Conservation (phyloP, 2,888 invertebrate species). For the Masnerella sp. region DNA sequence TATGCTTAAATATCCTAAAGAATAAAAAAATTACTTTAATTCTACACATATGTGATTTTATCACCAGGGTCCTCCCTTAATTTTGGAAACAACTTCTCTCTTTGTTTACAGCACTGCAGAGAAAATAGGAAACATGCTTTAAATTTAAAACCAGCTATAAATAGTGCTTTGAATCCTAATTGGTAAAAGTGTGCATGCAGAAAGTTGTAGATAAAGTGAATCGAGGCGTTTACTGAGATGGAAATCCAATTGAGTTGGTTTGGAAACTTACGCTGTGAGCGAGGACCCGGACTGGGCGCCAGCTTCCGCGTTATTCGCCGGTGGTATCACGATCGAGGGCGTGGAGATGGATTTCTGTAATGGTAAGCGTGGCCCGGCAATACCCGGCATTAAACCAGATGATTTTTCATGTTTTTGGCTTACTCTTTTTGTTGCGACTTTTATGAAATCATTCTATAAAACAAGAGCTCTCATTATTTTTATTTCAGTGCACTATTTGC, state of each 20-base stretch:
- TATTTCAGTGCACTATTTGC: slow-evolving; percentile 37
- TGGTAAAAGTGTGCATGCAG: slow-evolving; percentile 16
- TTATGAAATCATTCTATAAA: slow-evolving; percentile 85
- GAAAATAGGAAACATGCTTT: no score
- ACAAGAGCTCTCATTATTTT: slow-evolving; percentile 38
- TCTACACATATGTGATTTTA: no score
- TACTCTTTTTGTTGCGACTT: slow-evolving; percentile 81
- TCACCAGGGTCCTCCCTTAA: no score
- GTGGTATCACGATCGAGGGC: slow-evolving; percentile 89
- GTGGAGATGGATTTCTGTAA: slow-evolving; percentile 94
- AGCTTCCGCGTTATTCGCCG: slow-evolving; percentile 80
- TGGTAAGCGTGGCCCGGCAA: slow-evolving; percentile 84
- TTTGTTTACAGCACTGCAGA: no score
- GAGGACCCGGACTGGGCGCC: slow-evolving; percentile 78
- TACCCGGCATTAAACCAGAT: slow-evolving; percentile 75
- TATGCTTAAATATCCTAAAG: no score
- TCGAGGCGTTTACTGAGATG: no score
- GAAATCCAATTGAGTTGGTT: no score
- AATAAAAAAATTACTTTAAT: no score
- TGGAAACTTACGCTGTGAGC: slow-evolving; percentile 80
- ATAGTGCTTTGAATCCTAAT: slow-evolving; percentile 8
- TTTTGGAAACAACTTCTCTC: no score
- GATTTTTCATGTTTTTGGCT: slow-evolving; percentile 78
- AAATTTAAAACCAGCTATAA: slow-evolving; percentile 4
- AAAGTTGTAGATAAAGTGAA: slow-evolving; percentile 9